Evolutionary conservation across 2,113 vertebrate species (phyloP).

Genomic region (Hyperopisus bebe): DNA sequence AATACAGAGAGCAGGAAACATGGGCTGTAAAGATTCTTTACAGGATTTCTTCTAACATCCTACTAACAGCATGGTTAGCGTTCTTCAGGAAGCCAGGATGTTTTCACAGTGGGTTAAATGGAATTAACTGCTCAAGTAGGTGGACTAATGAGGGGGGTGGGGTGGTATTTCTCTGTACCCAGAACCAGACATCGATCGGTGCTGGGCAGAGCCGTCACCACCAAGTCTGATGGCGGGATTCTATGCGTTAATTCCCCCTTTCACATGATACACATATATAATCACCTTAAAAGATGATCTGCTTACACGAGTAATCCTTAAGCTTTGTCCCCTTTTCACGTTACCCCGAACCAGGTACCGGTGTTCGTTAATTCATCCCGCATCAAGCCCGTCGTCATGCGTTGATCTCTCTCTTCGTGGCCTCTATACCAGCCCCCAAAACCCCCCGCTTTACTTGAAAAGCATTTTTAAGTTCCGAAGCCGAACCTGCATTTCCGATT

Average conservation of each 20-base stretch:
- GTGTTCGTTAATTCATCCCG: slow-evolving; percentile 31
- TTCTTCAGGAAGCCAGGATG: neutral
- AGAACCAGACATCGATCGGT: neutral
- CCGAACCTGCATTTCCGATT: neutral
- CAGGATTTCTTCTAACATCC: neutral
- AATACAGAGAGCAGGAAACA: neutral
- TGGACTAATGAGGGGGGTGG: slow-evolving; percentile 16
- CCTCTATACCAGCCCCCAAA: neutral
- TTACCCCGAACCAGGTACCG: slow-evolving; percentile 34
- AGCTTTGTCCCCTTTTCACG: slow-evolving; percentile 37
- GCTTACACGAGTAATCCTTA: slow-evolving; percentile 56
- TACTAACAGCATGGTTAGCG: neutral
- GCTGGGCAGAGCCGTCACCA: neutral
- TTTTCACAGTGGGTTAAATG: neutral
- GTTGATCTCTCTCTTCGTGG: neutral
- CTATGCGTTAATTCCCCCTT: slow-evolving; percentile 39
- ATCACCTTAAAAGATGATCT: slow-evolving; percentile 55
- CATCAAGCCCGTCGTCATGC: neutral
- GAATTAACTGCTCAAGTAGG: neutral
- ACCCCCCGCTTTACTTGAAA: neutral
- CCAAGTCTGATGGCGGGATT: slow-evolving; percentile 12
- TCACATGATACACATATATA: slow-evolving; percentile 46
- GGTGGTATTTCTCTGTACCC: slow-evolving; percentile 32
- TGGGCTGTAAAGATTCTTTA: neutral
- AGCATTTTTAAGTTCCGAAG: neutral